A percentile compares a stretch with the other conserved stretches of the same genome.
Evolutionary conservation across 2,888 invertebrate genomes (phyloP).

Genomic region (Hesperia comma): DNA sequence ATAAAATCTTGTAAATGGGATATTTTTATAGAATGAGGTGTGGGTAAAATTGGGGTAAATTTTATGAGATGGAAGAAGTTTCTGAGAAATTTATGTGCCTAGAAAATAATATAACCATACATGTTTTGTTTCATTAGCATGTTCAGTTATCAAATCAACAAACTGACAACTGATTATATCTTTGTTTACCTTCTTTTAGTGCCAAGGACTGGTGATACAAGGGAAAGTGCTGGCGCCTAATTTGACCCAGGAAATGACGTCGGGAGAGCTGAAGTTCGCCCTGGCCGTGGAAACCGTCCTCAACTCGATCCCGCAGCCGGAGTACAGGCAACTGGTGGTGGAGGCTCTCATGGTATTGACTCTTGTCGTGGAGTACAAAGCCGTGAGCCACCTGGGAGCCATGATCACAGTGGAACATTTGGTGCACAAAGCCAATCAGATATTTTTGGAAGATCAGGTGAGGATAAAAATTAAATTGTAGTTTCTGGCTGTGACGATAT

Average conservation of each 20-base stretch:
- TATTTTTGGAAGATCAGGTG: slow-evolving; percentile 98
- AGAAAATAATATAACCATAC: too few species aligned
- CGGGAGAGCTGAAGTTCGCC: slow-evolving; percentile 99
- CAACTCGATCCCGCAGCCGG: slow-evolving; percentile 98
- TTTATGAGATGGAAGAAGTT: too few species aligned
- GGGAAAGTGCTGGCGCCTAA: slow-evolving; percentile 95
- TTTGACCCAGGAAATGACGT: slow-evolving; percentile 99
- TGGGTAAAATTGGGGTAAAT: too few species aligned
- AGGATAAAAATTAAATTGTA: slow-evolving; percentile 36
- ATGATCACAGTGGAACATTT: slow-evolving; percentile 95
- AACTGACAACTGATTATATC: too few species aligned
- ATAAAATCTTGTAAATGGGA: too few species aligned
- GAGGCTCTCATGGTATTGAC: slow-evolving; percentile 99
- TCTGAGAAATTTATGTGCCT: too few species aligned
- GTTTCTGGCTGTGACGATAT: too few species aligned
- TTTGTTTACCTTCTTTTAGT: slow-evolving; percentile 72
- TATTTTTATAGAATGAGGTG: too few species aligned
- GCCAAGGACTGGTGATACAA: slow-evolving; percentile 96
- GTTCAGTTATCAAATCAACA: too few species aligned
- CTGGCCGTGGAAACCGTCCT: slow-evolving; percentile 98
- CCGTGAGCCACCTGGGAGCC: slow-evolving; percentile 89
- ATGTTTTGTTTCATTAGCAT: too few species aligned
- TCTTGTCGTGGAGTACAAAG: slow-evolving; percentile 93
- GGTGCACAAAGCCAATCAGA: slow-evolving; percentile 96
- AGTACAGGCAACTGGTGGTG: slow-evolving; percentile 98